Conservation (phyloP, 2,113 vertebrate species). For the Meriones unguiculatus region DNA sequence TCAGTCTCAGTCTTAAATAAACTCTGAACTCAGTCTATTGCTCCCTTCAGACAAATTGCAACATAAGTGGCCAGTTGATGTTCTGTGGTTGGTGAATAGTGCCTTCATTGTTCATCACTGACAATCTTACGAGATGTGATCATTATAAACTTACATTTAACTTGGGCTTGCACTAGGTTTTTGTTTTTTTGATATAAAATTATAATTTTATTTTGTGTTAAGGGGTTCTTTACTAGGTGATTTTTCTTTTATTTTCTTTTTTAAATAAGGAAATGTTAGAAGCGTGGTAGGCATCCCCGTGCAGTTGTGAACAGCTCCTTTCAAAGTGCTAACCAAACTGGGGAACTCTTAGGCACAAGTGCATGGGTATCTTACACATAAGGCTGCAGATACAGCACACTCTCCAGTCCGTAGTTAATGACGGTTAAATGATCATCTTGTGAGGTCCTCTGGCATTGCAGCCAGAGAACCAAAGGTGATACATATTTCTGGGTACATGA, state of each 20-base stretch:
- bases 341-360: background rate
- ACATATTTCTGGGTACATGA: background rate
- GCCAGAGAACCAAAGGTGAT: background rate
- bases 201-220: background rate
- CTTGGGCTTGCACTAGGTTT: background rate
- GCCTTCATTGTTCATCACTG: background rate
- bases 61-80: background rate
- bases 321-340: background rate
- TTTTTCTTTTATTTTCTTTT: too few species aligned
- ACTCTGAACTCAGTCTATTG: background rate
- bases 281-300: background rate
- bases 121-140: background rate
- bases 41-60: background rate
- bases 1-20: background rate
- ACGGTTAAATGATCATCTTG: background rate
- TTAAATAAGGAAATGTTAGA: background rate
- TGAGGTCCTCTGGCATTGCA: background rate
- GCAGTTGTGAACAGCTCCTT: background rate
- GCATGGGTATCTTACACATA: background rate
- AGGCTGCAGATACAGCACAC: background rate
- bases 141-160: background rate
- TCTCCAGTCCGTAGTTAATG: background rate
- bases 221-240: background rate
- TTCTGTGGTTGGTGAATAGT: background rate
- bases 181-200: background rate